Evolutionary conservation across 2,113 vertebrate species (phyloP), one percentile per base, ranked within the genome.

Genomic region (Sardina pilchardus): DNA sequence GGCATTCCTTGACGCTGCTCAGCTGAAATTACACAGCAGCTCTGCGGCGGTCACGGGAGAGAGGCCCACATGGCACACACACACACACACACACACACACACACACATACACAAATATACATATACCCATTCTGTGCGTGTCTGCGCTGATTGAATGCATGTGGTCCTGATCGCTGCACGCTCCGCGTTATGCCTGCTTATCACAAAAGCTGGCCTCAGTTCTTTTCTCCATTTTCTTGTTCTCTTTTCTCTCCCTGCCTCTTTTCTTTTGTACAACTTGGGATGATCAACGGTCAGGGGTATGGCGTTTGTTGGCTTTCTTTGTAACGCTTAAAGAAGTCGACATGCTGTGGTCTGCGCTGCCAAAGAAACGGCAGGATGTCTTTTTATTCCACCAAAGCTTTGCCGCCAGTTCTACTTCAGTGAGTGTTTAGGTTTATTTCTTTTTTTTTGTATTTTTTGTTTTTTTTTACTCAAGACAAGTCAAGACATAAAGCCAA

Each of bases 1-100:
- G 83, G 90, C 92, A 93, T 92, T 93, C 90, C 88, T 91, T 80
- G 83, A 85, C 85, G 86, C 90, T 84, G 91, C 92, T 86, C 89
- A 90, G 90, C 90, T 91, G 92, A 93, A 92, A 91, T 91, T 86
- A 90, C 90, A 78, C 89, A 84, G 88, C 91, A 36, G 86, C 84
- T 81, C 87, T 39, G 3, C 3, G 85, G 85, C 36, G 81, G 92
- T 93, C 92, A 93, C 91, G 93, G 89, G 89, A 92, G 90, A 81
- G 81, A 88, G 88, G 88, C 83, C 89, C 92, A 91, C 91, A 92
- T 91, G 92, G 92, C 53, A 10, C 21, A 53, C 21, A 19, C 78
- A 71, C 53, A 48, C 47, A 59, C 83, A 67, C 83, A 42, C 19
- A 39, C 50, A 87, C 26, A 36, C 75, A 81, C 50, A 45, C 47